These are phyloP conservation scores for Spermophilus dauricus DNA, from an alignment of 2,113 vertebrate genomes.

Conservation along the genomic window DNA sequence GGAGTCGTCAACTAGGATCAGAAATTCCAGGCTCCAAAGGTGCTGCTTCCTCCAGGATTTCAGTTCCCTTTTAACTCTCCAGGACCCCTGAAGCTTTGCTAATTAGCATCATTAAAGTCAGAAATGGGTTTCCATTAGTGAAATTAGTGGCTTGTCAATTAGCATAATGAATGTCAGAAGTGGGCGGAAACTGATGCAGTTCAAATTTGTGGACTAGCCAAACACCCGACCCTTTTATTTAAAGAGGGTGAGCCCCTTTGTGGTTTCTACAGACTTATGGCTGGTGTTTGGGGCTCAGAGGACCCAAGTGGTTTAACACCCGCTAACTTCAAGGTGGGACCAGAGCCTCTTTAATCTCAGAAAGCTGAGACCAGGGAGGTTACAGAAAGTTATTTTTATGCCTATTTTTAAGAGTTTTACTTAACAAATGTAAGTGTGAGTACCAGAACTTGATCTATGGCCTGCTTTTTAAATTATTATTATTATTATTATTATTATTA, in stretches of 20 bases:
- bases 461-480: neutral
- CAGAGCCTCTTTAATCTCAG: neutral
- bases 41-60: neutral
- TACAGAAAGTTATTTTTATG: neutral
- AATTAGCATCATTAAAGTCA: constrained; percentile 45
- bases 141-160: constrained; percentile 16
- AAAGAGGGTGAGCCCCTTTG: neutral
- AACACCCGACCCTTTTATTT: neutral
- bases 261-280: neutral
- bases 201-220: neutral
- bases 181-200: neutral
- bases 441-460: neutral
- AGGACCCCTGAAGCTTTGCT: neutral
- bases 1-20: neutral
- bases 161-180: neutral
- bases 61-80: neutral
- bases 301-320: neutral
- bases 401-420: neutral
- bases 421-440: neutral
- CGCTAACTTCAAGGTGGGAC: neutral
- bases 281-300: neutral
- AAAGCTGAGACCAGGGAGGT: neutral
- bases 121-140: neutral
- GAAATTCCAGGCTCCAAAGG: neutral
- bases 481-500: no score